Evolutionary conservation across 2,888 invertebrate species (phyloP).

Genomic region (Luffia ferchaultella): DNA sequence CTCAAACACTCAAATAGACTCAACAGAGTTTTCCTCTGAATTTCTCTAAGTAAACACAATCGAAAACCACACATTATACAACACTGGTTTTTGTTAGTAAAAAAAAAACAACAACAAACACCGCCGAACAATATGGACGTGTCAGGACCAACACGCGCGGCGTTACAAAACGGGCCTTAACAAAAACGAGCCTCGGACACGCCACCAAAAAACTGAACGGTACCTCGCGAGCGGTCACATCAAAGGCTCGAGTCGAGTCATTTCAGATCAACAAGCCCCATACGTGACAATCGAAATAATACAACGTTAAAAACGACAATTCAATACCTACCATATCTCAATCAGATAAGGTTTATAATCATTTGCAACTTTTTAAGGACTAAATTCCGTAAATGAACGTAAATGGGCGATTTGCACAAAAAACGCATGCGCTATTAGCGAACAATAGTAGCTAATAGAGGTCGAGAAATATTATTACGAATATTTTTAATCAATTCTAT

Average conservation of each 20-base stretch:
- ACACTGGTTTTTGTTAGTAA: slow-evolving; percentile 23
- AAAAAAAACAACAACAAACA: slow-evolving; percentile 26
- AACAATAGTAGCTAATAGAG: slow-evolving; percentile 30
- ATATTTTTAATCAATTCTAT: too few relatives aligned
- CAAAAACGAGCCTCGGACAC: slow-evolving; percentile 56
- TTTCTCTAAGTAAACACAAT: background rate
- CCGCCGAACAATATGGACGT: slow-evolving; percentile 59
- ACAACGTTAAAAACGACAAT: slow-evolving; percentile 21
- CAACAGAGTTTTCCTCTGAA: background rate
- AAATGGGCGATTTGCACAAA: slow-evolving; percentile 26
- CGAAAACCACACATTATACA: slow-evolving; percentile 22
- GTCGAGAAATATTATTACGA: too few relatives aligned
- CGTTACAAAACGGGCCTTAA: slow-evolving; percentile 58
- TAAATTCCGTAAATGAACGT: slow-evolving; percentile 23
- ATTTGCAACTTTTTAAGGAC: slow-evolving; percentile 15
- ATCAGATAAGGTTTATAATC: slow-evolving; percentile 12
- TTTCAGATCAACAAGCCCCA: slow-evolving; percentile 51
- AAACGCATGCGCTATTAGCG: slow-evolving; percentile 33
- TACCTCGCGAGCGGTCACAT: slow-evolving; percentile 40
- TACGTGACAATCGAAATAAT: too few relatives aligned
- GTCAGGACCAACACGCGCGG: slow-evolving; percentile 64
- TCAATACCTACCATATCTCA: slow-evolving; percentile 20
- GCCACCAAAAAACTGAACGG: slow-evolving; percentile 58
- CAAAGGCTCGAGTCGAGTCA: slow-evolving; percentile 46
- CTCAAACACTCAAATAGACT: too few relatives aligned